phyloP scores from a whole-genome alignment of 23 tunicate species.

The Trididemnum nubilum region DNA sequence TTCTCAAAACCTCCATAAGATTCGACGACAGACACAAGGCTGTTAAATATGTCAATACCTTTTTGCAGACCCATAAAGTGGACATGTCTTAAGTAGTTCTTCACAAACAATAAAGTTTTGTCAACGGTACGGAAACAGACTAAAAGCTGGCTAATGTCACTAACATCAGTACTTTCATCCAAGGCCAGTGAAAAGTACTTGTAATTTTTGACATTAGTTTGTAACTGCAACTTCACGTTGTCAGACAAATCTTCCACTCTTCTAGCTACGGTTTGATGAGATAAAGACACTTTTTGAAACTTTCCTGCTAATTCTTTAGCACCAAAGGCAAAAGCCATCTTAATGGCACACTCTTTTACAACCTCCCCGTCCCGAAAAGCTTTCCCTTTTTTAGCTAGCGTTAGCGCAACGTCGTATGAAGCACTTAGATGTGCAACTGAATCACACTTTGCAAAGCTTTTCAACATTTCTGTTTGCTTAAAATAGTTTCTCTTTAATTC shows the following conservation, averaged over 20 bases:
- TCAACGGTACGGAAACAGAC: conserved; percentile 7
- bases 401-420: conserved; percentile 39
- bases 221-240: neutral
- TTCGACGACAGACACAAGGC: too few relatives aligned
- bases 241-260: conserved; percentile 12
- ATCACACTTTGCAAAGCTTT: conserved; percentile 8
- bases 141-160: conserved; percentile 21
- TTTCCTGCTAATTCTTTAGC: neutral
- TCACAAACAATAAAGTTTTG: conserved; percentile 18
- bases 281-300: conserved; percentile 22
- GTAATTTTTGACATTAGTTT: conserved; percentile 1
- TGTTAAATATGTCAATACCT: conserved; percentile 18
- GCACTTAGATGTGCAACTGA: conserved; percentile 27
- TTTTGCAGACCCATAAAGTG: conserved; percentile 9
- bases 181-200: conserved; percentile 18
- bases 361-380: conserved; percentile 43
- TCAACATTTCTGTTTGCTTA: conserved; percentile 15
- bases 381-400: conserved; percentile 34
- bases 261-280: conserved; percentile 18
- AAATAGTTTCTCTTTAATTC: conserved; percentile 13
- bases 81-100: conserved; percentile 13
- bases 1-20: too few relatives aligned
- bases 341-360: conserved; percentile 35
- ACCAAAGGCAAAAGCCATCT: conserved; percentile 19
- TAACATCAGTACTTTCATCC: conserved; percentile 14